Evolutionary conservation across 1,140 invertebrate genomes (phyloP), one percentile per base, ranked within the genome.

Genomic region (Semibalanus balanoides): DNA sequence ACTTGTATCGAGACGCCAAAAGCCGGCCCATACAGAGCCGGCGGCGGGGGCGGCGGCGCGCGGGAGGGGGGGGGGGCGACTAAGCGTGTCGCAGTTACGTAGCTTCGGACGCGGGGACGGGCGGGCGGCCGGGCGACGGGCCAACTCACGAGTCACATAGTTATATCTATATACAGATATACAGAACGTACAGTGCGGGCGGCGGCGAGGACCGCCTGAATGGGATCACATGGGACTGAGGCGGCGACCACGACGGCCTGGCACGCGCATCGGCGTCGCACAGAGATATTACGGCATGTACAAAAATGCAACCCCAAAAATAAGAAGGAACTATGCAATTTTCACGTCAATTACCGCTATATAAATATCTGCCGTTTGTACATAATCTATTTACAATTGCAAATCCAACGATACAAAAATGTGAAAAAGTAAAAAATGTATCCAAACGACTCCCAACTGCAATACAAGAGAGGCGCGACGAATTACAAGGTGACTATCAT

Each of bases 351-450:
- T 78, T 72, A 31, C 27, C 22, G 30, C 11, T 27, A 30, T 29
- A 30, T 76, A 31, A 43, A 30, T 77, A 31, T 22, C 31, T 17
- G 19, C 22, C 74, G 27, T 76, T 31, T 31, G 76, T 69, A 77
- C 43, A 30, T 64, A 51, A 64, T 43, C 31, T 74, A 35, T 31
- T 19, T 74, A 31, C 73, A 43, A 74, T 43, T 74, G 73, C 73
- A 64, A 64, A 27, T 0, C 27, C 30, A 76, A 78, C 76, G 14
- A 77, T 73, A 35, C 31, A 31, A 30, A 28, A 31, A 73, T 73
- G 73, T 74, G 73, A 72, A 78, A 77, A 43, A 78, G 43, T 73
- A 31, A 43, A 76, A 75, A 77, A 40, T 30, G 43, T 30, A n/a
- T 51, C 40, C 28, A 77, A 75, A 31, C 64, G 70, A 77, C 35